Evolutionary conservation across 2,888 invertebrate species (phyloP).

Genomic region (Tetramorium bicarinatum): DNA sequence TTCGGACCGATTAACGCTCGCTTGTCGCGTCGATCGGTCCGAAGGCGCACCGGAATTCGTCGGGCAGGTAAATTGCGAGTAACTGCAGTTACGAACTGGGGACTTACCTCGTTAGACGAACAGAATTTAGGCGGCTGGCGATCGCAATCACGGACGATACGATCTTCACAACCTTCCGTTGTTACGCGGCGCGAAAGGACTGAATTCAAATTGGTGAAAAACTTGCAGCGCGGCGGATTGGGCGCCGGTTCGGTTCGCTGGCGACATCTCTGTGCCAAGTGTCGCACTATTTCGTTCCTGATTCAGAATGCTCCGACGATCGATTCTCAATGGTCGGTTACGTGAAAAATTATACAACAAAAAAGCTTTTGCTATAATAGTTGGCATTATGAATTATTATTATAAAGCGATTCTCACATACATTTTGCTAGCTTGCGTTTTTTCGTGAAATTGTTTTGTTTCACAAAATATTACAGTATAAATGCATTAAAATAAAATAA

Average conservation of each 20-base stretch:
- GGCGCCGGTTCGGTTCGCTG: neutral
- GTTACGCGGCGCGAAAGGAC: neutral
- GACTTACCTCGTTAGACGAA: neutral
- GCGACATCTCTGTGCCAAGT: neutral
- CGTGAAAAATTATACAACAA: no score
- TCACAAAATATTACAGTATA: no score
- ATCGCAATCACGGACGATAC: neutral
- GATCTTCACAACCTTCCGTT: neutral
- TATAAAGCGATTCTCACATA: no score
- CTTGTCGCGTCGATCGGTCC: neutral
- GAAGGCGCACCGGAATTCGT: neutral
- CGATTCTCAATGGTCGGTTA: neutral
- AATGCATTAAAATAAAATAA: no score
- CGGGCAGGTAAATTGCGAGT: neutral
- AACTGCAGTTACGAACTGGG: neutral
- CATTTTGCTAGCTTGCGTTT: no score
- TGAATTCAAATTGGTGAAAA: neutral
- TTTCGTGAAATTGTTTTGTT: no score
- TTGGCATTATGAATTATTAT: no score
- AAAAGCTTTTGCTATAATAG: no score
- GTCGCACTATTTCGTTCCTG: neutral
- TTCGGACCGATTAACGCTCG: neutral
- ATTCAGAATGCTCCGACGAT: neutral
- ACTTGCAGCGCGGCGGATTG: neutral
- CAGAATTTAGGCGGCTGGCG: neutral